Conservation (phyloP, 2,888 invertebrate genomes). For the Sesia apiformis region DNA sequence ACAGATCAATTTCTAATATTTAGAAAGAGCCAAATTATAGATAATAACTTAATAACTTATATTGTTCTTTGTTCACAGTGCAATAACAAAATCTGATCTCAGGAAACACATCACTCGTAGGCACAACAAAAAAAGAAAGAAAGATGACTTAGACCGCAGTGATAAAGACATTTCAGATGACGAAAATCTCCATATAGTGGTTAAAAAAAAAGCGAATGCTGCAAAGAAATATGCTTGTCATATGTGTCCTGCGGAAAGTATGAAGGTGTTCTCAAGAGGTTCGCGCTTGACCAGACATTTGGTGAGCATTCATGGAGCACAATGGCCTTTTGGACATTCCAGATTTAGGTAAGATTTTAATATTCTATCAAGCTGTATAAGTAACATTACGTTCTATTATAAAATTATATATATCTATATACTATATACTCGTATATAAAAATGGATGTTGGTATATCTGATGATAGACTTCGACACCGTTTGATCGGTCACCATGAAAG, state of each 20-base stretch:
- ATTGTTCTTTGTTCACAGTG: conserved; percentile 39
- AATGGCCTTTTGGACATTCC: conserved; percentile 84
- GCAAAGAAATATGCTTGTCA: conserved; percentile 78
- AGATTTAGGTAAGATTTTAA: conserved; percentile 76
- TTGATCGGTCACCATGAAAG: too few species aligned
- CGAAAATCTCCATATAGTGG: too few species aligned
- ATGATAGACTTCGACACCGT: too few species aligned
- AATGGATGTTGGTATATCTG: too few species aligned
- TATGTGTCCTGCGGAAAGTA: conserved; percentile 76
- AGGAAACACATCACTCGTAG: conserved; percentile 65
- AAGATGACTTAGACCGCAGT: conserved; percentile 13
- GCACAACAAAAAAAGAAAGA: conserved; percentile 10
- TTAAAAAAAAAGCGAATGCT: conserved; percentile 13
- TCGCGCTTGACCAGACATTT: conserved; percentile 81
- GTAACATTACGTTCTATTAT: too few species aligned
- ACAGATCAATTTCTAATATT: not conserved
- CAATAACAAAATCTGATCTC: conserved; percentile 76
- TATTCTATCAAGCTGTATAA: too few species aligned
- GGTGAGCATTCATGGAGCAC: conserved; percentile 80
- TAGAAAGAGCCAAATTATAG: not conserved
- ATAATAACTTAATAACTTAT: too few species aligned
- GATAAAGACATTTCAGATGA: conserved; percentile 31
- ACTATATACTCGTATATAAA: too few species aligned
- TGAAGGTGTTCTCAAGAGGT: conserved; percentile 77
- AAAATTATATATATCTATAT: too few species aligned